Conservation (phyloP, 2,113 vertebrate genomes). For the Peucedramus taeniatus region DNA sequence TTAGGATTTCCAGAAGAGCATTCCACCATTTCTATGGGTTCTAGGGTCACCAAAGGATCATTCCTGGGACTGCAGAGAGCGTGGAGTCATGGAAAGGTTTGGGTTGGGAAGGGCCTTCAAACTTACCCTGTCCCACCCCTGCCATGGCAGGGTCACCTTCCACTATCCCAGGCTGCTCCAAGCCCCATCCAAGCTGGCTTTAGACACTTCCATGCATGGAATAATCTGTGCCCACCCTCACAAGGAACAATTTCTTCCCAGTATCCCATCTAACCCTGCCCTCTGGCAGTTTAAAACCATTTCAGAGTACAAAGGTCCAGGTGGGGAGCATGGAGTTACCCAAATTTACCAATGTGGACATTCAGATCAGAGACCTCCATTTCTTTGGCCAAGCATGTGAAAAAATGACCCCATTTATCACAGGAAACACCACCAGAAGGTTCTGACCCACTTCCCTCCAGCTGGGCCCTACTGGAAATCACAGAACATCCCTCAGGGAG, state of each 20-base stretch:
- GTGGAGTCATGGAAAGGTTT: background rate
- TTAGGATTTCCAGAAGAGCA: no score
- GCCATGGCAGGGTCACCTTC: background rate
- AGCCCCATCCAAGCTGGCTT: accelerated
- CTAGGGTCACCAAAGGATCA: background rate
- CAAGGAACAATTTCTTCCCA: background rate
- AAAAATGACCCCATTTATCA: background rate
- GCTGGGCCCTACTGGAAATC: background rate
- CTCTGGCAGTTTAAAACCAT: background rate
- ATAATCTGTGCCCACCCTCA: background rate
- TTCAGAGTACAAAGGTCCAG: background rate
- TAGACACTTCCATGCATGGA: background rate
- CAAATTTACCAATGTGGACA: background rate
- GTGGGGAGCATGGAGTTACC: background rate
- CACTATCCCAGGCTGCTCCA: background rate
- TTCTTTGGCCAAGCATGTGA: background rate
- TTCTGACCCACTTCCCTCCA: background rate
- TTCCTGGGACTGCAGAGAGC: background rate
- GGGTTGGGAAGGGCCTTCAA: background rate
- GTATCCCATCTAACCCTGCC: background rate
- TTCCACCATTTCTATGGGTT: no score
- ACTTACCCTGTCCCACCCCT: background rate
- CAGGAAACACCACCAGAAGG: background rate
- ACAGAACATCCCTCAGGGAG: background rate
- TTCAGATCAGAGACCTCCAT: background rate